Conservation (phyloP, 2,797 vertebrate species). For the Acrossocheilus fasciatus region DNA sequence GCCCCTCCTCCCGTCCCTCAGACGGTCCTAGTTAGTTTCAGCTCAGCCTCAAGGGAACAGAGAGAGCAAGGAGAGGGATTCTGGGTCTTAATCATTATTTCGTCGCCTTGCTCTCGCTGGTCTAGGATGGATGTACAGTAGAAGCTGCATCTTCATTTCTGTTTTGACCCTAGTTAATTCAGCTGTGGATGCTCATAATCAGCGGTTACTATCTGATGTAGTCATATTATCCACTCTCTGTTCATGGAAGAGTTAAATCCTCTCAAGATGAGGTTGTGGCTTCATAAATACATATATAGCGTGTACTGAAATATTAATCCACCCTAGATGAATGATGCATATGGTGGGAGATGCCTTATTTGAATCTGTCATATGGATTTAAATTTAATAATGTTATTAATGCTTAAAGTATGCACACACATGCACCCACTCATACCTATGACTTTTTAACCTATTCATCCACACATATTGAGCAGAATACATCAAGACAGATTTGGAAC, state of each 20-base stretch:
- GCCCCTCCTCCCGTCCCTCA: slow-evolving; percentile 15
- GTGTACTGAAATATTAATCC: slow-evolving; percentile 75
- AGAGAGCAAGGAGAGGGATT: slow-evolving; percentile 18
- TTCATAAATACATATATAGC: slow-evolving; percentile 69
- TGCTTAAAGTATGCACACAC: neutral
- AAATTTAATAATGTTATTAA: neutral
- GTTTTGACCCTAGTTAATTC: neutral
- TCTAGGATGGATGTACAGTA: neutral
- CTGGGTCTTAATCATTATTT: slow-evolving; percentile 31
- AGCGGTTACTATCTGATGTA: neutral
- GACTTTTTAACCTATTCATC: neutral
- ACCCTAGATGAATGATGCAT: slow-evolving; percentile 72
- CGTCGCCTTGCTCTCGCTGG: slow-evolving; percentile 10
- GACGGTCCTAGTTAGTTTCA: slow-evolving; percentile 42
- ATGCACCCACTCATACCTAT: neutral
- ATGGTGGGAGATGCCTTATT: slow-evolving; percentile 61
- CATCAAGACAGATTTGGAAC: neutral
- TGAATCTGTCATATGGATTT: slow-evolving; percentile 59
- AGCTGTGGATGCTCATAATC: neutral
- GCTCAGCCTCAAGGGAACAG: slow-evolving; percentile 23
- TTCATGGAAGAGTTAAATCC: slow-evolving; percentile 66
- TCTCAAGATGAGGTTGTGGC: slow-evolving; percentile 51
- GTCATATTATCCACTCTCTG: neutral
- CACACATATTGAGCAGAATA: neutral
- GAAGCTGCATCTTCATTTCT: slow-evolving; percentile 16